Conservation (phyloP, 2,888 invertebrate species). For the Orthosia incerta region DNA sequence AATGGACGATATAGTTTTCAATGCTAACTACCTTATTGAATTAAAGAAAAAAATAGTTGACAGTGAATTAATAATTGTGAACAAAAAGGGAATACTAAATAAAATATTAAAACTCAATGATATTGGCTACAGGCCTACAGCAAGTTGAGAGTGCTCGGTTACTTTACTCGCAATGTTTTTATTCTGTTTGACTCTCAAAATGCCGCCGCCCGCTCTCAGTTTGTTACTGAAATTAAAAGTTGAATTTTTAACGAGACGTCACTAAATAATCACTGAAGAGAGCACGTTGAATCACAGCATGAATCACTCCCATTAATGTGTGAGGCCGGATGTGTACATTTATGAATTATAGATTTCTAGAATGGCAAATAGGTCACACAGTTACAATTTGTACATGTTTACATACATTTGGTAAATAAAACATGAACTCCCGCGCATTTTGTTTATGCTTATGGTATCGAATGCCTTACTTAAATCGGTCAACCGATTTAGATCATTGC, state of each 20-base stretch:
- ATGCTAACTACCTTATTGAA: constrained; percentile 4
- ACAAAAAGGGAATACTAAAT: constrained; percentile 30
- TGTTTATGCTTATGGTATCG: constrained; percentile 56
- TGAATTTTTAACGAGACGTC: constrained; percentile 51
- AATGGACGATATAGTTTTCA: not conserved
- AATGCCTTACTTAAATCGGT: constrained; percentile 70
- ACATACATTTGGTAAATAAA: constrained; percentile 40
- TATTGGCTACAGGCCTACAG: constrained; percentile 18
- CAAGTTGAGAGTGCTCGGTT: constrained; percentile 1
- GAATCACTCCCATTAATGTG: constrained; percentile 42
- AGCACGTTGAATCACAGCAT: constrained; percentile 42
- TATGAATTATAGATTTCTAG: constrained; percentile 54
- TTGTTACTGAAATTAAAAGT: constrained; percentile 42
- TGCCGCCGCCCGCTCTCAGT: constrained; percentile 8
- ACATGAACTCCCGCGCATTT: constrained; percentile 45
- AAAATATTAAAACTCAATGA: constrained; percentile 50
- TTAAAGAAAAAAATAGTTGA: not conserved
- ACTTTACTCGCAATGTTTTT: constrained; percentile 39
- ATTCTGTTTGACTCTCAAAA: constrained; percentile 26
- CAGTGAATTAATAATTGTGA: constrained; percentile 23
- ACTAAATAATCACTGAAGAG: constrained; percentile 38
- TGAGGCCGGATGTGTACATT: constrained; percentile 49
- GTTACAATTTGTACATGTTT: constrained; percentile 34
- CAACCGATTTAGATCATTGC: constrained; percentile 72
- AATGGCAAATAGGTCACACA: constrained; percentile 53